Base-by-base conservation (phyloP, 2,113 vertebrate genomes). In the Mustelus asterias region DNA sequence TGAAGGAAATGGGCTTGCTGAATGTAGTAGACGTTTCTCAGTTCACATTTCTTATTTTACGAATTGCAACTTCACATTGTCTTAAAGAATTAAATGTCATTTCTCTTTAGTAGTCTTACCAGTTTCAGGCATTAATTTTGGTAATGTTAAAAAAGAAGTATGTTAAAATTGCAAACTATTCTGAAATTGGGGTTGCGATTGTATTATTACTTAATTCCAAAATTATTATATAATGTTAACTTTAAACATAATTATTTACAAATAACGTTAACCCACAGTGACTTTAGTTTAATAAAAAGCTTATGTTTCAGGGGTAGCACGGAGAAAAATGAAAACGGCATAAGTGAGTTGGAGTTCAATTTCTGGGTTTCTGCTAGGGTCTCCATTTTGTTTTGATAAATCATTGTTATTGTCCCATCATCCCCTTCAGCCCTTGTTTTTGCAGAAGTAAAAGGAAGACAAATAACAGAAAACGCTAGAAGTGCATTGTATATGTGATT, bases 391-490 rank as follows among this genome's bases (percentile, higher is more conserved):
- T 20, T 65, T 93, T 93, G n/a, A 63, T 76, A 95, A 95, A 44
- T 54, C 69, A 76, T 76, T 95, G 44, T 95, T 86, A 33, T 90
- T 33, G 24, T 33, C 88, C 88, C 88, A 60, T 90, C 54, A 90
- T 90, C 22, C 54, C 58, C 29, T 54, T 95, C 67, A 95, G 94
- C 44, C 22, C 69, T 54, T 95, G 94, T 54, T 72, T 95, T 76
- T 95, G 41, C 14, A 72, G 41, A 70, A 95, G 94, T 72, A 76
- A 72, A 76, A 76, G 94, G 69, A 95, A 95, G 94, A 95, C 67
- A 94, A 94, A 94, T 69, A 95, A 95, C 94, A 72, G 94, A 95
- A 72, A 95, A 95, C 16, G 94, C 41, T 67, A 72, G 94, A 72
- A 95, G 5, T 72, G 94, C 69, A 54, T 54, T 95, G 94, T 95